Conservation (phyloP, 2,113 vertebrate genomes). For the Burhinus oedicnemus region DNA sequence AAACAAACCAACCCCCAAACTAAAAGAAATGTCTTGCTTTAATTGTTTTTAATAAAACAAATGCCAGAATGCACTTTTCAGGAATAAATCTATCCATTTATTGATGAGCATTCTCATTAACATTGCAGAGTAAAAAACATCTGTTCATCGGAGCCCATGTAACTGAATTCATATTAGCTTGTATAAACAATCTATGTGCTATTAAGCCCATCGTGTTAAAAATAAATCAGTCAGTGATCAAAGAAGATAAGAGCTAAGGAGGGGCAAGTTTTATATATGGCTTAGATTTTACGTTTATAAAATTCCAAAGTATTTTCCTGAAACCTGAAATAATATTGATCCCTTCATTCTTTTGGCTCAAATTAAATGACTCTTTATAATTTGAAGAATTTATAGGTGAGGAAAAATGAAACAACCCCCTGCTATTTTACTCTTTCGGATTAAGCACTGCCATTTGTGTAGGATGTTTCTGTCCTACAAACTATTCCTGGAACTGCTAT, state of each 20-base stretch:
- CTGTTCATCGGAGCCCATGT: neutral
- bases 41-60: slow-evolving; percentile 54
- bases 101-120: slow-evolving; percentile 44
- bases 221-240: neutral
- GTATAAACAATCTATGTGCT: slow-evolving; percentile 14
- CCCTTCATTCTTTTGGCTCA: neutral
- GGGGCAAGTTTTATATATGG: neutral
- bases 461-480: neutral
- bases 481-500: neutral
- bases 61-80: slow-evolving; percentile 43
- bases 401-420: neutral
- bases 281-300: slow-evolving; percentile 1
- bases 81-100: slow-evolving; percentile 42
- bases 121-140: neutral
- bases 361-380: neutral
- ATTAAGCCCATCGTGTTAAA: neutral
- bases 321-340: neutral
- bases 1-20: neutral
- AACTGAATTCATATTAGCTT: slow-evolving; percentile 57
- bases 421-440: neutral
- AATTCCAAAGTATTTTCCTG: neutral
- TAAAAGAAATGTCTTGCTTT: neutral
- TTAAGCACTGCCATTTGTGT: neutral
- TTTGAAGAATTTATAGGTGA: neutral
- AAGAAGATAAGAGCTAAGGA: neutral